Evolutionary conservation across 2,888 invertebrate species (phyloP).

Genomic region (Melanostoma scalare): DNA sequence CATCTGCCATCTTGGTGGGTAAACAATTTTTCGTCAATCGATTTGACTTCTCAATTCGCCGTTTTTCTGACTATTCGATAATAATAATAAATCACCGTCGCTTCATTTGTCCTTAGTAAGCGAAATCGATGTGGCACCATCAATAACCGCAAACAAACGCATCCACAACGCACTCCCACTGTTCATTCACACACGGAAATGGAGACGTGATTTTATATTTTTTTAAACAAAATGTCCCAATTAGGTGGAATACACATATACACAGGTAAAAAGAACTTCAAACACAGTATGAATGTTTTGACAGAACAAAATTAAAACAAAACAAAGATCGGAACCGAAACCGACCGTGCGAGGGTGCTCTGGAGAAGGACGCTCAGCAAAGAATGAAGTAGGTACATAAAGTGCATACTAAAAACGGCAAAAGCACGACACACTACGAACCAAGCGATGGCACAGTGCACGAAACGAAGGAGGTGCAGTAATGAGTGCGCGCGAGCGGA

Average conservation of each 20-base stretch:
- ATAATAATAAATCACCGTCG: conserved; percentile 19
- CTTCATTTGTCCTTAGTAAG: conserved; percentile 24
- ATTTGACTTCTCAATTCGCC: conserved; percentile 15
- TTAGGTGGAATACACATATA: too few species aligned
- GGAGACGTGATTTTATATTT: too few species aligned
- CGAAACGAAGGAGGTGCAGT: conserved; percentile 19
- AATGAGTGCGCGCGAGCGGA: conserved; percentile 51
- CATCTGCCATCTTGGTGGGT: conserved; percentile 59
- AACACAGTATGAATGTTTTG: conserved; percentile 6
- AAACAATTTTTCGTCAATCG: conserved; percentile 20
- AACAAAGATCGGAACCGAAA: conserved; percentile 57
- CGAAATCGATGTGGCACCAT: conserved; percentile 32
- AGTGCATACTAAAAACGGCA: conserved; percentile 18
- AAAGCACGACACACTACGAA: conserved; percentile 26
- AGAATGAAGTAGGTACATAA: conserved; percentile 75
- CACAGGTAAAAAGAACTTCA: not conserved
- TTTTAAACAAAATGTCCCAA: too few species aligned
- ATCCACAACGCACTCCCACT: too few species aligned
- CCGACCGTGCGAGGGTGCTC: conserved; percentile 74
- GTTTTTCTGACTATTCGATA: not conserved
- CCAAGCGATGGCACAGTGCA: not conserved
- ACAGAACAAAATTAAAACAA: conserved; percentile 46
- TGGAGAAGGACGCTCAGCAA: conserved; percentile 76
- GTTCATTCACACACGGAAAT: too few species aligned
- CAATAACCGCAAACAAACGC: not conserved